phyloP scores from a whole-genome alignment of 2,113 vertebrate species.

The Girardinichthys multiradiatus region DNA sequence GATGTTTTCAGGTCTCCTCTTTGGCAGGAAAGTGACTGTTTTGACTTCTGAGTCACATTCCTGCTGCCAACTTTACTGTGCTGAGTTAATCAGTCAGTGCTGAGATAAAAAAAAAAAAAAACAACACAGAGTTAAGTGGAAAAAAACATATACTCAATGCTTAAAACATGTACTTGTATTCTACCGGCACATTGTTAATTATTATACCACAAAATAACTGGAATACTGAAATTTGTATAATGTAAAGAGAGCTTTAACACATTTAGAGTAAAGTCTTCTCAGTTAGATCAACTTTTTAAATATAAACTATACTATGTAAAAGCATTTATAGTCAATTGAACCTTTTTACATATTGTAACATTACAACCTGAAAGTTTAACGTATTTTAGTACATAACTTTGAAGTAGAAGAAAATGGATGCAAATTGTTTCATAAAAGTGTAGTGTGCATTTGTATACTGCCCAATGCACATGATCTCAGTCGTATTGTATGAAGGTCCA shows the following conservation, averaged over 20 bases:
- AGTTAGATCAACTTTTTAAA: no score
- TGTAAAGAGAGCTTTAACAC: neutral
- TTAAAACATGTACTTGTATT: neutral
- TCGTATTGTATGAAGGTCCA: no score
- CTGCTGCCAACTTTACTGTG: neutral
- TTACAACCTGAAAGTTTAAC: no score
- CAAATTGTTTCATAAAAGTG: no score
- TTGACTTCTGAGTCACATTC: neutral
- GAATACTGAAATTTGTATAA: neutral
- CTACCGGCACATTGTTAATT: neutral
- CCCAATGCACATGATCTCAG: no score
- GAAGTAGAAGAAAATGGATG: no score
- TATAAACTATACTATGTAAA: neutral
- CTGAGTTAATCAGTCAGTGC: constrained; percentile 25
- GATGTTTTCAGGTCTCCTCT: neutral
- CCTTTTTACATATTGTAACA: neutral
- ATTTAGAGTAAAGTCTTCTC: no score
- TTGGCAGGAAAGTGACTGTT: neutral
- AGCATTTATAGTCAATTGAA: neutral
- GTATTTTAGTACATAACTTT: no score
- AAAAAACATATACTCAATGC: neutral
- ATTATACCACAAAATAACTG: neutral
- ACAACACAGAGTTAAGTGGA: neutral
- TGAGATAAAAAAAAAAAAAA: constrained; percentile 9
- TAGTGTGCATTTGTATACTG: no score